Evolutionary conservation across 2,797 vertebrate species (phyloP).

Genomic region (Carduelis carduelis): DNA sequence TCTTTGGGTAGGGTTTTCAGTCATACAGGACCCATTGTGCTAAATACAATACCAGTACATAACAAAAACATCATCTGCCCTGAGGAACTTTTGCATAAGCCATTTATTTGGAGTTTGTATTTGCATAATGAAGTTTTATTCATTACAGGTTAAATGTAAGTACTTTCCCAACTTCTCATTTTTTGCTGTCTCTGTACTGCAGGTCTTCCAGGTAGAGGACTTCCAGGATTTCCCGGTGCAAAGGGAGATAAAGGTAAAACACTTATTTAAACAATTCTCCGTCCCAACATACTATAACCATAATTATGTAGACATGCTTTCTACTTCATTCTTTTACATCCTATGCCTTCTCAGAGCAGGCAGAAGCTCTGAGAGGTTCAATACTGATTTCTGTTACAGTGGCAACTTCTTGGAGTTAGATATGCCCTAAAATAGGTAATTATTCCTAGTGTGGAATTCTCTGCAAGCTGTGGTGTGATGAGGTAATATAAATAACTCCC

Average conservation of each 20-base stretch:
- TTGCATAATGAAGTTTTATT: neutral
- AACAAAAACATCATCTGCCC: neutral
- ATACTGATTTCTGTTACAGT: slow-evolving; percentile 34
- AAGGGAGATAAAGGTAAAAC: slow-evolving; percentile 86
- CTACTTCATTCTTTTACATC: neutral
- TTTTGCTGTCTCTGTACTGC: neutral
- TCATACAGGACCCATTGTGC: neutral
- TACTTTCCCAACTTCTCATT: neutral
- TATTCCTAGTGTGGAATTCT: slow-evolving; percentile 20
- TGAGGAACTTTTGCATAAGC: neutral
- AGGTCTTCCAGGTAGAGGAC: slow-evolving; percentile 87
- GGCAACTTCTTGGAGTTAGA: slow-evolving; percentile 13
- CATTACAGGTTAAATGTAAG: neutral
- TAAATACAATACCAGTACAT: neutral
- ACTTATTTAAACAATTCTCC: neutral
- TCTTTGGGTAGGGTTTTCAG: neutral
- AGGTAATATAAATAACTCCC: slow-evolving; percentile 24
- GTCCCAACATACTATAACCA: neutral
- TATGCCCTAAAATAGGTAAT: slow-evolving; percentile 50
- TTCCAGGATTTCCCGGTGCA: slow-evolving; percentile 80
- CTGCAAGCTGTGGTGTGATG: slow-evolving; percentile 32
- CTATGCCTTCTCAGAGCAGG: neutral
- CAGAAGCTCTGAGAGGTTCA: slow-evolving; percentile 12
- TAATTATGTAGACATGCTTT: neutral
- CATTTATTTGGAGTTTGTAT: neutral